These are phyloP conservation scores for Gopherus flavomarginatus DNA, from an alignment of 2,113 vertebrate genomes.

Conservation along the genomic window DNA sequence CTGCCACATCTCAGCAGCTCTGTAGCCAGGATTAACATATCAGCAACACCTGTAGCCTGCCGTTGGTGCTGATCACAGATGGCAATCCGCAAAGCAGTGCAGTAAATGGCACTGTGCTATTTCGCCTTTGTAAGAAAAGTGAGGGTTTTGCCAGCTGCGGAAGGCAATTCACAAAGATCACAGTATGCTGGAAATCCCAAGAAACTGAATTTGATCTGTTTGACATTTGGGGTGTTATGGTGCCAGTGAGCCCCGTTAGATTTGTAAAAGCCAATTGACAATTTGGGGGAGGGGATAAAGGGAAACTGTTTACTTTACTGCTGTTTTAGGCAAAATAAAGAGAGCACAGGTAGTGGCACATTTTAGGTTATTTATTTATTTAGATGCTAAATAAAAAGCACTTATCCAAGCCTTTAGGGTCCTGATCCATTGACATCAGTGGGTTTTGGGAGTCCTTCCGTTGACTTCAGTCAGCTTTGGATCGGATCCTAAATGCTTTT, in stretches of 20 bases:
- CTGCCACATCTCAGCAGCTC: neutral
- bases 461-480: neutral
- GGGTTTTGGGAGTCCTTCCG: neutral
- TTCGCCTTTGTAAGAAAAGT: neutral
- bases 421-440: neutral
- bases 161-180: neutral
- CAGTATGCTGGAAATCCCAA: neutral
- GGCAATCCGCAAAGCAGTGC: neutral
- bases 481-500: neutral
- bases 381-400: neutral
- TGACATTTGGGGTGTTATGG: neutral
- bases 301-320: neutral
- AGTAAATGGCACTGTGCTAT: neutral
- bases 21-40: neutral
- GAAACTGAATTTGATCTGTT: neutral
- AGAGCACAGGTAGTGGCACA: neutral
- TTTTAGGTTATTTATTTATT: neutral
- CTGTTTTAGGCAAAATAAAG: neutral
- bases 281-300: neutral
- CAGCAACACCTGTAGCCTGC: neutral
- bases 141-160: neutral
- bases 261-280: neutral
- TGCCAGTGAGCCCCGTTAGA: neutral
- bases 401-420: neutral
- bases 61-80: neutral